These are phyloP conservation scores for Gallinago undulata DNA, from an alignment of 2,113 vertebrate genomes.

Conservation along the genomic window DNA sequence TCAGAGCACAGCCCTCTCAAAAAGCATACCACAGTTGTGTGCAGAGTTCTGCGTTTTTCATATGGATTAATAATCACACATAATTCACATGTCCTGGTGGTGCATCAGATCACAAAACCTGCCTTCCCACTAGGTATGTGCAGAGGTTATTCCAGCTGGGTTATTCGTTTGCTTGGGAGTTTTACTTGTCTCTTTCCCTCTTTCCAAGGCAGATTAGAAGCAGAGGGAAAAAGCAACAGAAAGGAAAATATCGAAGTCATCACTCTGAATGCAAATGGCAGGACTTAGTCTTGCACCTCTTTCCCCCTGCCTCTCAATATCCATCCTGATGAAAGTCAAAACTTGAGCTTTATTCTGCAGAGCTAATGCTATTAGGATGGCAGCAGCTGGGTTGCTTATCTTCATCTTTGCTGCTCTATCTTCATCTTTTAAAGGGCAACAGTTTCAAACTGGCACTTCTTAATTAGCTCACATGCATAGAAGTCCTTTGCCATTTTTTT, in stretches of 20 bases:
- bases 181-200: neutral
- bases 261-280: neutral
- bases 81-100: neutral
- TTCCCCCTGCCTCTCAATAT: neutral
- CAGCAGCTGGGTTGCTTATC: neutral
- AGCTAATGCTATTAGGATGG: neutral
- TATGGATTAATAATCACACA: neutral
- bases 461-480: neutral
- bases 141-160: neutral
- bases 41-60: neutral
- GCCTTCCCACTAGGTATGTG: neutral
- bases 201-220: neutral
- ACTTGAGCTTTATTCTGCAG: neutral
- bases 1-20: neutral
- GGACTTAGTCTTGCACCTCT: neutral
- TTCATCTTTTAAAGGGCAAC: neutral
- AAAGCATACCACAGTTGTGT: fast-evolving
- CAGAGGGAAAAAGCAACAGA: neutral
- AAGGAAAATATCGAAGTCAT: neutral
- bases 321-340: neutral
- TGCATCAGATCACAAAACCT: neutral
- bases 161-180: neutral
- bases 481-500: neutral
- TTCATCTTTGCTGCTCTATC: neutral
- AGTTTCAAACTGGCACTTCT: neutral